A percentile compares a stretch with the other conserved stretches of the same genome.
Evolutionary conservation across 2,888 invertebrate genomes (phyloP).

Genomic region (Chamaedrilus cognettii): DNA sequence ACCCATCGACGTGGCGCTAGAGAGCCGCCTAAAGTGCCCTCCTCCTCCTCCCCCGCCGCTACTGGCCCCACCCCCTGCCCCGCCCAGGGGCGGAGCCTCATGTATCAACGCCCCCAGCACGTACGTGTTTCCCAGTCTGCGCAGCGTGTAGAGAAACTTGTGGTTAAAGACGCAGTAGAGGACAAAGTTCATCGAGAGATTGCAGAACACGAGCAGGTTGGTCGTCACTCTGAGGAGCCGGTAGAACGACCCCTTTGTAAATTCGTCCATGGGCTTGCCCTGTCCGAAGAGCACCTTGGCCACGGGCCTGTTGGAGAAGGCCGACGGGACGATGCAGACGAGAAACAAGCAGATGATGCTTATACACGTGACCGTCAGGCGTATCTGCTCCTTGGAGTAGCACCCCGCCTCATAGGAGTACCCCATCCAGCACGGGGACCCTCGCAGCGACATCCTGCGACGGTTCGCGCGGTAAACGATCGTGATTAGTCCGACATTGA

Average conservation of each 20-base stretch:
- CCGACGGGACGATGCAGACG: conserved; percentile 51
- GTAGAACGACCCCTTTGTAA: conserved; percentile 42
- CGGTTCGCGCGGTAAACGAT: conserved; percentile 44
- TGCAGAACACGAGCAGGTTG: conserved; percentile 49
- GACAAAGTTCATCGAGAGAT: conserved; percentile 53
- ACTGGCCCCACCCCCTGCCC: neutral
- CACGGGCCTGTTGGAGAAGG: conserved; percentile 48
- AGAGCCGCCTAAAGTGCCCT: neutral
- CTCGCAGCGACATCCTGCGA: conserved; percentile 40
- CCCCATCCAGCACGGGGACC: conserved; percentile 24
- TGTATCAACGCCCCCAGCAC: neutral
- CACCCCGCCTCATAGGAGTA: conserved; percentile 27
- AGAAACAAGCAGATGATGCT: conserved; percentile 51
- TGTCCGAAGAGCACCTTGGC: conserved; percentile 46
- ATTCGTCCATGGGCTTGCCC: conserved; percentile 32
- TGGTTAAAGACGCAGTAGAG: conserved; percentile 52
- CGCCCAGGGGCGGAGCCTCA: neutral
- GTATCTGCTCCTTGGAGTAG: conserved; percentile 48
- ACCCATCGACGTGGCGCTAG: neutral
- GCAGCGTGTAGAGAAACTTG: conserved; percentile 32
- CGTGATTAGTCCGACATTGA: conserved; percentile 47
- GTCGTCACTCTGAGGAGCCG: conserved; percentile 41
- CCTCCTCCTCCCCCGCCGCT: conserved; percentile 1
- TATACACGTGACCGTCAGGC: conserved; percentile 51
- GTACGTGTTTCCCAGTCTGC: conserved; percentile 12